Evolutionary conservation across 2,797 vertebrate species (phyloP), one percentile per base, ranked within the genome.

Genomic region (Setipinna tenuifilis): DNA sequence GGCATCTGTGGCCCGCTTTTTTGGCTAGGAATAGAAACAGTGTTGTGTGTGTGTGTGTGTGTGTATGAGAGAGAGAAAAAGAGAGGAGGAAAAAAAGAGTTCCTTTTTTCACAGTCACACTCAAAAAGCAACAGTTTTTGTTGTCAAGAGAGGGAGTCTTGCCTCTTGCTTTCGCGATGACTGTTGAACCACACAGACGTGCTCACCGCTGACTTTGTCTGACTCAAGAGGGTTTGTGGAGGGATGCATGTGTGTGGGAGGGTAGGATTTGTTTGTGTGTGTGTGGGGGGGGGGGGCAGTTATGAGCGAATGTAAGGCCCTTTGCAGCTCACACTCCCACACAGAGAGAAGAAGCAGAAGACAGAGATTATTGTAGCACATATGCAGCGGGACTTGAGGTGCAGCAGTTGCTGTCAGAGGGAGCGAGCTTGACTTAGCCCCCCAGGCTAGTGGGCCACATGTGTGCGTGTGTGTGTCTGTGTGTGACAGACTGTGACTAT

Each of bases 1-100:
- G 97, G 96, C 98, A 98, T 98, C 97, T 98, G 97, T 96, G 97
- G 91, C 91, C 91, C 91, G 35, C 81, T 94, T 94, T 94, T 94
- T 92, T 92, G 86, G 90, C 89, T 84, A 91, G 91, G 93, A 91
- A 94, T 83, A 89, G 93, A 94, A 91, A 91, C 91, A 87, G 94
- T 94, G 95, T 96, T 95, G 88, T 82, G 88, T 89, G 50, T 54
- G 14, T 54, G 50, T 3, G 46, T 48, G n/a, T n/a, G n/a, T n/a
- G n/a, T n/a, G n/a, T n/a, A n/a, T n/a, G 50, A 54, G 21, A 23
- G 16, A 86, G 90, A 94, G 95, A 94, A 96, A 96, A 95, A 93
- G 91, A 68, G 62, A 23, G 82, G 92, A 93, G 92, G 93, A 89
- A 90, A 91, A 91, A 80, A 91, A 93, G 94, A 95, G 96, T 97